Conservation (phyloP, 2,113 vertebrate species). For the Eptesicus fuscus region DNA sequence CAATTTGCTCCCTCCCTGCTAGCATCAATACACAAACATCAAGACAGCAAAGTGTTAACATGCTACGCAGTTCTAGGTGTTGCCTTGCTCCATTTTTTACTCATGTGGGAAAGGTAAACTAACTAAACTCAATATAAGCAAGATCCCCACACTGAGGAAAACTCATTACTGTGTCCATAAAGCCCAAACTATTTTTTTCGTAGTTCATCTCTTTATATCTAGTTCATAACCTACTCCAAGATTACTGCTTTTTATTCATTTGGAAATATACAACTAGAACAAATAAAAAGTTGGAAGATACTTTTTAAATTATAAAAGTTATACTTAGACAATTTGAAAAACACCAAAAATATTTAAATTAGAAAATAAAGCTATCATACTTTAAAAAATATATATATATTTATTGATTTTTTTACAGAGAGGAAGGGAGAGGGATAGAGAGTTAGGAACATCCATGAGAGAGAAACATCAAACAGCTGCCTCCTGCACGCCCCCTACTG, state of each 20-base stretch:
- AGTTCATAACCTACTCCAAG: background rate
- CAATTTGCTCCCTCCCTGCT: background rate
- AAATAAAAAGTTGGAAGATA: background rate
- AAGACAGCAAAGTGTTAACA: background rate
- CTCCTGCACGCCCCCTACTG: too few species aligned
- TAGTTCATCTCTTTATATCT: background rate
- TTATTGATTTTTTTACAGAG: too few species aligned
- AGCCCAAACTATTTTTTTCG: background rate
- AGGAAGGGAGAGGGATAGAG: too few species aligned
- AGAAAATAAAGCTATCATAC: background rate
- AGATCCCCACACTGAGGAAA: background rate
- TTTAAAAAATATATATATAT: background rate
- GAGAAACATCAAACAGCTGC: too few species aligned
- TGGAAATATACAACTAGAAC: background rate
- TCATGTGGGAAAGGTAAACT: background rate
- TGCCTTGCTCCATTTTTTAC: background rate
- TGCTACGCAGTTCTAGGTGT: background rate
- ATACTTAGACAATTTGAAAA: background rate
- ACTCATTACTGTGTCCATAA: background rate
- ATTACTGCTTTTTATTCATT: background rate
- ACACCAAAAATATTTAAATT: background rate
- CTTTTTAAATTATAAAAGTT: background rate
- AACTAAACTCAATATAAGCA: background rate
- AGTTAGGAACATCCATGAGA: too few species aligned
- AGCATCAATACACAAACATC: background rate